Base-by-base conservation (phyloP, 2,113 vertebrate species). In the Plotosus lineatus region DNA sequence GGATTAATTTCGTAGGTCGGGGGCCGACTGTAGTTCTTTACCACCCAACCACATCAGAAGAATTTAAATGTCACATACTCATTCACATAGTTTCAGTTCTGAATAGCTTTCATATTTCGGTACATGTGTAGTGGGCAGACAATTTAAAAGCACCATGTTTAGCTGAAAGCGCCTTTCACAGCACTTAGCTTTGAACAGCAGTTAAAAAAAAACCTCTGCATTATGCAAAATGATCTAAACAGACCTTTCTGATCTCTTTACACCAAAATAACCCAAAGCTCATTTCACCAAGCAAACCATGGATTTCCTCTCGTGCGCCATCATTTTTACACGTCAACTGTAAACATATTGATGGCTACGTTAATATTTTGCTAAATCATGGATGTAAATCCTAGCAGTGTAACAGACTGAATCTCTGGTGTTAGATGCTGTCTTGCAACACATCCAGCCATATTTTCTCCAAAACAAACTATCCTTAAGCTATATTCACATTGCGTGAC, bases 161-260 rank as follows among this genome's bases (percentile, higher is more conserved):
- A 60, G 19, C 23, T 28, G 58, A 11, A 76, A 38, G 26, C 31
- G 53, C 51, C 38, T 60, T 76, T 58, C 74, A 60, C 38, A 71
- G 68, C 44, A 71, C 48, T n/a, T 19, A 31, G 53, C 55, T 38
- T 58, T 60, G 38, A 63, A 51, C 17, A 33, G 46, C 28, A 33
- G 46, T 33, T n/a, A n/a, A n/a, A 73, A 10, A 31, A 36, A 76
- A 19, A 6, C 55, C n/a, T 55, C 58, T 23, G 26, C 36, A 76
- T 76, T 40, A 42, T 76, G 36, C 15, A 76, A 56, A 76, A 36
- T 36, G 68, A 69, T 69, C 65, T 28, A 48, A 71, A 71, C 9
- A 48, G 42, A 17, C n/a, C 40, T 11, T 8, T 72, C 51, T 26
- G 12, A 56, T 40, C 36, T 46, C 19, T 75, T 56, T 60, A 42